Percentiles rank a stretch among this genome's conserved stretches.
Evolutionary conservation across 1,140 invertebrate species (phyloP).

Genomic region (Pogonomyrmex barbatus): DNA sequence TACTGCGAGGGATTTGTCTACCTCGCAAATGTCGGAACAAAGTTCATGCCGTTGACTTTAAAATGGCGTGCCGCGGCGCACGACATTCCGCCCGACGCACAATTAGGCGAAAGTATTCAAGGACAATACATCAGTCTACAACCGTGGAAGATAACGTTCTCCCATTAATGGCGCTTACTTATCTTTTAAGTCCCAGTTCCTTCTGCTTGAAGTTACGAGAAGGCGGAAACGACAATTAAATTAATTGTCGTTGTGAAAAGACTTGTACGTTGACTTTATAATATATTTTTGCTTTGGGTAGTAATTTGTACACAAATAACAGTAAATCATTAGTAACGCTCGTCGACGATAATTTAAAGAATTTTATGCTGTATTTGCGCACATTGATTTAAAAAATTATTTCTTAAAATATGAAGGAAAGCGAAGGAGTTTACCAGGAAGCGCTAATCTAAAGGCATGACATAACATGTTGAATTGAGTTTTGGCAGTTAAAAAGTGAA

Average conservation of each 20-base stretch:
- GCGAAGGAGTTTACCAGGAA: not conserved
- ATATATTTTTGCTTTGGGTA: constrained; percentile 30
- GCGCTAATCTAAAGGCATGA: not conserved
- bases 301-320: not conserved
- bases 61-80: constrained; percentile 66
- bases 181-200: not conserved
- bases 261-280: not conserved
- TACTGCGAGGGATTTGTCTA: not conserved
- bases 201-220: not conserved
- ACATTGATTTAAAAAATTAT: not conserved
- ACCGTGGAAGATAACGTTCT: constrained; percentile 56
- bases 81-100: constrained; percentile 62
- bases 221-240: constrained; percentile 2
- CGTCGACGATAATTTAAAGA: not conserved
- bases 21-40: constrained; percentile 26
- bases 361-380: not conserved
- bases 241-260: not conserved
- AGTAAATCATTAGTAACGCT: not conserved
- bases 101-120: constrained; percentile 77
- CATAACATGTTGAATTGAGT: not conserved
- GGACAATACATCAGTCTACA: constrained; percentile 68
- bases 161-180: constrained; percentile 65
- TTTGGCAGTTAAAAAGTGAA: not conserved
- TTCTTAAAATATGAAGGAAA: not conserved
- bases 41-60: constrained; percentile 51